Percentiles rank a stretch among this genome's conserved stretches.
These are phyloP conservation scores for Oryctes rhinoceros DNA, from an alignment of 1,140 invertebrate genomes.

Conservation along the genomic window DNA sequence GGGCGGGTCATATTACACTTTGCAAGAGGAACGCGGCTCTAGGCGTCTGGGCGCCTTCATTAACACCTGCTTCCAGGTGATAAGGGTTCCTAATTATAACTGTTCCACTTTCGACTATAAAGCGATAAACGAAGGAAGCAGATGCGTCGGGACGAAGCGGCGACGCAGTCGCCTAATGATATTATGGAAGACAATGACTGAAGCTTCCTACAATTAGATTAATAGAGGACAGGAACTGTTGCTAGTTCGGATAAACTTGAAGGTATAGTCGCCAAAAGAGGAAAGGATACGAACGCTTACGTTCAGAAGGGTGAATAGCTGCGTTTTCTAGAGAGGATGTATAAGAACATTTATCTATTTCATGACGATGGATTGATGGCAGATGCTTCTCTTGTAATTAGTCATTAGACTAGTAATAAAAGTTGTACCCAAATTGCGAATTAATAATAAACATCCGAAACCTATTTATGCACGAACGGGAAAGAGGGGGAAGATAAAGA, in stretches of 20 bases:
- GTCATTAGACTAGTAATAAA: too few relatives aligned
- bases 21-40: neutral
- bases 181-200: slow-evolving; percentile 20
- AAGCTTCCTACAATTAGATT: slow-evolving; percentile 25
- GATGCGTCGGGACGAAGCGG: neutral
- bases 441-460: too few relatives aligned
- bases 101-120: slow-evolving; percentile 6
- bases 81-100: slow-evolving; percentile 22
- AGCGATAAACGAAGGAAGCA: neutral
- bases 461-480: neutral
- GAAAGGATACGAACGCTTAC: neutral
- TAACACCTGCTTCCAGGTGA: slow-evolving; percentile 25
- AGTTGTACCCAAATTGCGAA: too few relatives aligned
- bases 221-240: neutral
- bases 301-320: neutral
- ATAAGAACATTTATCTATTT: neutral
- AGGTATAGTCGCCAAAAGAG: neutral
- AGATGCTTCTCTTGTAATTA: too few relatives aligned
- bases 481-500: neutral
- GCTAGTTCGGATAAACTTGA: neutral
- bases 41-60: neutral
- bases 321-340: neutral
- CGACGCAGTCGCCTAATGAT: slow-evolving; percentile 9
- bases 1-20: neutral
- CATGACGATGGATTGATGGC: too few relatives aligned